phyloP scores from a whole-genome alignment of 2,888 invertebrate species.

The Pomacea canaliculata region DNA sequence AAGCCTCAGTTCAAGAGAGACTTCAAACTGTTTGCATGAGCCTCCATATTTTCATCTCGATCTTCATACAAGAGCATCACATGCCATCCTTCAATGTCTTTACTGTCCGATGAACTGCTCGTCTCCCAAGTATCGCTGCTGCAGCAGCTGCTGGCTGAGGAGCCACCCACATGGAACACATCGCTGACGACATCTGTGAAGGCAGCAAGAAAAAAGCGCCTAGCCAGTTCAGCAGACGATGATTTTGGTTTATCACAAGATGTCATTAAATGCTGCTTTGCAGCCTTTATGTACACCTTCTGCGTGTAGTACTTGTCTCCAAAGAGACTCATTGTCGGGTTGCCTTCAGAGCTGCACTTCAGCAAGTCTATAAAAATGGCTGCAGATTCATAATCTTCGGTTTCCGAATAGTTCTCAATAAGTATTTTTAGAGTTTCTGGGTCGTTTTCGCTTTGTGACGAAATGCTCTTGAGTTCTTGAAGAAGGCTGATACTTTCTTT shows the following conservation, averaged over 20 bases:
- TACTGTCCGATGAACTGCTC: background rate
- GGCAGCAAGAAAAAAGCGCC: background rate
- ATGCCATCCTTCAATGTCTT: too few species aligned
- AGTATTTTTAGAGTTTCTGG: background rate
- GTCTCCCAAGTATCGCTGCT: background rate
- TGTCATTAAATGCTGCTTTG: background rate
- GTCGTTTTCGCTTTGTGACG: background rate
- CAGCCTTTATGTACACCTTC: constrained; percentile 11
- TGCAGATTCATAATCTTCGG: background rate
- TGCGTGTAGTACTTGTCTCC: constrained; percentile 5
- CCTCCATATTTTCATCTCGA: background rate
- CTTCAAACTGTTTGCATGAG: background rate
- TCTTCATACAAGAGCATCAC: background rate
- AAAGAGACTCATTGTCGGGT: background rate
- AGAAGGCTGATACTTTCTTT: background rate
- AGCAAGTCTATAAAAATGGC: background rate
- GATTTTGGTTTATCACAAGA: too few species aligned
- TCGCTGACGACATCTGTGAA: background rate
- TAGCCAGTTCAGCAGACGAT: background rate
- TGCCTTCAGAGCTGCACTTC: background rate
- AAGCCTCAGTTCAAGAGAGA: background rate
- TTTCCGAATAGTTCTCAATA: background rate
- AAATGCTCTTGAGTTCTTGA: background rate
- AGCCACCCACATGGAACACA: too few species aligned
- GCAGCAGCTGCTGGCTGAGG: background rate